These are phyloP conservation scores for Tyrannus savana DNA, from an alignment of 2,113 vertebrate genomes.

Conservation along the genomic window DNA sequence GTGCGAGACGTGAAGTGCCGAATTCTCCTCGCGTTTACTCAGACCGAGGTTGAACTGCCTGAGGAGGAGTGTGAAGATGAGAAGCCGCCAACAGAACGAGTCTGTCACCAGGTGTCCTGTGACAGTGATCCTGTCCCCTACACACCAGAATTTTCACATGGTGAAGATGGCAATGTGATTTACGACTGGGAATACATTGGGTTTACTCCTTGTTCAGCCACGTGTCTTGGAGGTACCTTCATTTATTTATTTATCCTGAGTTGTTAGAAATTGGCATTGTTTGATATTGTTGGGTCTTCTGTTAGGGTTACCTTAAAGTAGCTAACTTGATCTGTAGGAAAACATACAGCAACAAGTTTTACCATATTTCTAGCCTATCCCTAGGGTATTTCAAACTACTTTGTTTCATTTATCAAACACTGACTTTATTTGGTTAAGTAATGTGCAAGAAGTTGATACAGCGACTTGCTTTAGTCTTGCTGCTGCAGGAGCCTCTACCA, in stretches of 20 bases:
- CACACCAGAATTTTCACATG: neutral
- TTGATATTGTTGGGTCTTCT: neutral
- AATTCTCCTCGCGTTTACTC: conserved; percentile 86
- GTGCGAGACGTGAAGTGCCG: conserved; percentile 83
- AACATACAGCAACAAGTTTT: neutral
- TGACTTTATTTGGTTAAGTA: neutral
- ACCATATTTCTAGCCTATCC: neutral
- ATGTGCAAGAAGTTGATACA: neutral
- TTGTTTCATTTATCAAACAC: neutral
- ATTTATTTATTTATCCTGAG: neutral
- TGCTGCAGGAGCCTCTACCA: neutral
- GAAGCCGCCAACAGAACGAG: conserved; percentile 70
- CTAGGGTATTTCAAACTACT: neutral
- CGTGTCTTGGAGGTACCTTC: conserved; percentile 81
- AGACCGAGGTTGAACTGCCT: conserved; percentile 86
- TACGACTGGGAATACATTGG: conserved; percentile 89
- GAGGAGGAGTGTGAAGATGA: conserved; percentile 85
- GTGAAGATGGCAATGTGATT: conserved; percentile 33
- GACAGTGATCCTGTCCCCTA: conserved; percentile 31
- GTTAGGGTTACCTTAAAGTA: neutral
- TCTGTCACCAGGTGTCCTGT: conserved; percentile 79
- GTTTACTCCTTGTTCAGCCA: conserved; percentile 85
- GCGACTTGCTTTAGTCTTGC: neutral
- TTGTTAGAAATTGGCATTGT: neutral
- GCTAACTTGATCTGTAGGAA: neutral